A percentile compares a stretch with the other conserved stretches of the same genome.
phyloP scores from a whole-genome alignment of 2,113 vertebrate genomes.

The Pangasianodon hypophthalmus region DNA sequence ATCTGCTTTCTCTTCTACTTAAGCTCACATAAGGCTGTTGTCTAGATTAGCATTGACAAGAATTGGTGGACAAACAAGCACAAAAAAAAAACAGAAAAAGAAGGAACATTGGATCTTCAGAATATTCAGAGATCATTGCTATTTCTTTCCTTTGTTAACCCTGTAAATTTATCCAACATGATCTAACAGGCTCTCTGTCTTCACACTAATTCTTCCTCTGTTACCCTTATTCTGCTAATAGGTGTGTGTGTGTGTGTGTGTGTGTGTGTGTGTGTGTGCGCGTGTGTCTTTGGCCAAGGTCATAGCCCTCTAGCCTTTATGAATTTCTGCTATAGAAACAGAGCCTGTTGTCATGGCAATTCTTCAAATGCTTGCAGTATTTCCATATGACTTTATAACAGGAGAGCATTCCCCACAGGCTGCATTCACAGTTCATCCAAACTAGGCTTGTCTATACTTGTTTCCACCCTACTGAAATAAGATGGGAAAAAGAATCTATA shows the following conservation, averaged over 20 bases:
- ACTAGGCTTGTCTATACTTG: not conserved
- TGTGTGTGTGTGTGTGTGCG: not conserved
- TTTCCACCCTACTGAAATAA: not conserved
- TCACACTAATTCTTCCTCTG: not conserved
- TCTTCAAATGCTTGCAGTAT: not conserved
- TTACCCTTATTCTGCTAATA: not conserved
- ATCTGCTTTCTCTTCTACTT: not conserved
- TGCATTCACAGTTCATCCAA: not conserved
- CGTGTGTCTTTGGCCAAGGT: not conserved
- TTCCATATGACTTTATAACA: not conserved
- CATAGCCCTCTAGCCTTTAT: not conserved
- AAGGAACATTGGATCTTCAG: too few species aligned
- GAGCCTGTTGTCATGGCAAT: not conserved
- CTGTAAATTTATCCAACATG: not conserved
- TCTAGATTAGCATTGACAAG: too few species aligned
- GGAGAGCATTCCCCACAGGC: not conserved
- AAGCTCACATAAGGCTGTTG: not conserved
- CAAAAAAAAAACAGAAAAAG: too few species aligned
- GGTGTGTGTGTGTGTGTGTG: not conserved
- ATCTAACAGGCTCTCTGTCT: not conserved
- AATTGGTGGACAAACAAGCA: too few species aligned
- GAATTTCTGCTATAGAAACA: not conserved
- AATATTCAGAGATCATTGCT: not conserved
- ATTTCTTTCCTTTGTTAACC: too few species aligned
- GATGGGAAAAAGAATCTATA: not conserved